Base-by-base conservation (phyloP, 2,113 vertebrate genomes). In the Takifugu bimaculatus region DNA sequence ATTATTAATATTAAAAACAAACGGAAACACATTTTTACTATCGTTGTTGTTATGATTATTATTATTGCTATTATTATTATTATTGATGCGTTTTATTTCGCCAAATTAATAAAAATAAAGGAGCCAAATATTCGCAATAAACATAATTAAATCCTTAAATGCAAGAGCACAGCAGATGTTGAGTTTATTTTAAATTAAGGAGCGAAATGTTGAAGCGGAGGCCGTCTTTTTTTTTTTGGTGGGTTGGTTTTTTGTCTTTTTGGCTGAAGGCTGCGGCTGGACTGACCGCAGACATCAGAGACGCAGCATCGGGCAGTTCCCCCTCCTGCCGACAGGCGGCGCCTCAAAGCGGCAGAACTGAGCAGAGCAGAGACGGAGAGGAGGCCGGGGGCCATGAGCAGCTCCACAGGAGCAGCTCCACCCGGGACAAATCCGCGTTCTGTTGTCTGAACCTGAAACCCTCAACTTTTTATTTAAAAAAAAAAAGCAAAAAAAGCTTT, bases 271-370 rank as follows among this genome's bases (percentile, higher is more conserved):
- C 78, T 72, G 56, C 68, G 81, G 70, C 44, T 74, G 35, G 70
- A 74, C 78, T 76, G 78, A 75, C 84, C 78, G 76, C 76, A 68
- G 84, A 84, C 62, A 29, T 81, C 77, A 52, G 70, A 79, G 64
- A 65, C 43, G 26, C 68, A 70, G 70, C 29, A 53, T 78, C 72
- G 74, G 13, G 52, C 71, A 47, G 26, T 75, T 11, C 70, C 57
- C 4, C 3, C 5, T 49, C 7, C 0, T 50, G n/a, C 80, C 90
- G 82, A 88, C 89, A 90, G 90, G 87, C 79, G 91, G 85, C 88
- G 87, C 89, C 76, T 82, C 73, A 56, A 77, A 89, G 81, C 86
- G 82, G 53, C 67, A 78, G 64, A 88, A 77, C 57, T 3, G 3
- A 62, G 26, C 26, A 42, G 25, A 61, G 56, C 52, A 26, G 12